Conservation (phyloP, 2,888 invertebrate species). For the Hartigia nigra region DNA sequence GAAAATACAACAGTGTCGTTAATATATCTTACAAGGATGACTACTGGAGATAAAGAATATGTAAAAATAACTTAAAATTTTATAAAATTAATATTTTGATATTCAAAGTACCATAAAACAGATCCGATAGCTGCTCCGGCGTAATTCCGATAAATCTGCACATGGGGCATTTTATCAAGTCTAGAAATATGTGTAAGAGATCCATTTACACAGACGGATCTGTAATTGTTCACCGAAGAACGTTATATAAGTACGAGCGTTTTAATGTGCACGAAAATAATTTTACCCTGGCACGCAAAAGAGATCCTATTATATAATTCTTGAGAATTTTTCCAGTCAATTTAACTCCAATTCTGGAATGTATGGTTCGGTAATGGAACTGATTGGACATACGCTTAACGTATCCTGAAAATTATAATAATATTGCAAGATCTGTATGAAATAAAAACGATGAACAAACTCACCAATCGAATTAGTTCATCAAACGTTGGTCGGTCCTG, state of each 20-base stretch:
- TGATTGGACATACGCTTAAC: constrained; percentile 63
- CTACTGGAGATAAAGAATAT: not conserved
- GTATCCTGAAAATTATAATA: constrained; percentile 52
- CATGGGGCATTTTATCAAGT: not conserved
- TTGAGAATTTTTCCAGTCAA: constrained; percentile 15
- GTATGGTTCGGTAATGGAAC: constrained; percentile 61
- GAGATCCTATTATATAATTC: not conserved
- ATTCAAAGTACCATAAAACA: not conserved
- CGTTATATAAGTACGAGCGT: not conserved
- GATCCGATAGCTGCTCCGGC: not conserved
- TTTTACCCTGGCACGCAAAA: not conserved
- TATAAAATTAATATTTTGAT: not conserved
- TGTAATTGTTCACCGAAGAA: not conserved
- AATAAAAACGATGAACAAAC: constrained; percentile 9
- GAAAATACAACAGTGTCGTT: not conserved
- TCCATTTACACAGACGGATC: not conserved
- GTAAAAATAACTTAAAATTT: not conserved
- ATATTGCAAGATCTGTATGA: constrained; percentile 7
- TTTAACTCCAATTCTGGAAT: constrained; percentile 60
- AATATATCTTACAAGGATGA: not conserved
- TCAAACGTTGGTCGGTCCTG: constrained; percentile 82
- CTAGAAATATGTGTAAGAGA: not conserved
- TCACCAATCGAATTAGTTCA: constrained; percentile 69
- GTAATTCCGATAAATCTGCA: not conserved
- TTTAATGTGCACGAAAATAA: not conserved